These are phyloP conservation scores for Chrysotoxum bicinctum DNA, from an alignment of 2,888 invertebrate species.

Conservation along the genomic window DNA sequence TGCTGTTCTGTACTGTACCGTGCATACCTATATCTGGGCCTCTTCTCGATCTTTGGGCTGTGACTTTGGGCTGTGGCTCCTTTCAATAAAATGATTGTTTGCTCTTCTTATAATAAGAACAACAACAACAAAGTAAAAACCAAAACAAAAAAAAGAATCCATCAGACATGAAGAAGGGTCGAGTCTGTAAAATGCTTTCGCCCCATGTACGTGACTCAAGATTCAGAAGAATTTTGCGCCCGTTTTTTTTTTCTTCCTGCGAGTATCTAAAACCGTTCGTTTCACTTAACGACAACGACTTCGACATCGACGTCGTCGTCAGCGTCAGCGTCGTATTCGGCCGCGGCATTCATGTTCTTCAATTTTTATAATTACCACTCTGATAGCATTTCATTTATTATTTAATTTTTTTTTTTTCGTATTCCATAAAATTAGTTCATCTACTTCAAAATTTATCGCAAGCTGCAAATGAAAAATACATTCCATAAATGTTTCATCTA, in stretches of 20 bases:
- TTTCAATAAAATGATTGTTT: conserved; percentile 59
- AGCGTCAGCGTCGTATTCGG: conserved; percentile 10
- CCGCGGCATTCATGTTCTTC: conserved; percentile 49
- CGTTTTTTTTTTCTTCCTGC: not conserved
- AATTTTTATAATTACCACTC: conserved; percentile 65
- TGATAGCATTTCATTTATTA: conserved; percentile 47
- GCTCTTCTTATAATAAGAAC: not conserved
- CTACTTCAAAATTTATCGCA: conserved; percentile 39
- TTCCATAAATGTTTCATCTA: conserved; percentile 54
- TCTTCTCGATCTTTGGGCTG: conserved; percentile 25
- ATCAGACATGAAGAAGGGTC: conserved; percentile 55
- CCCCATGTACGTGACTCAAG: conserved; percentile 68
- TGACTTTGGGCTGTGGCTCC: not conserved
- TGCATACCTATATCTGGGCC: not conserved
- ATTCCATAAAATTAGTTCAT: conserved; percentile 43
- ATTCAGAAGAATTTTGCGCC: conserved; percentile 34
- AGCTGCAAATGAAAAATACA: conserved; percentile 31
- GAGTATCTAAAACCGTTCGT: conserved; percentile 31
- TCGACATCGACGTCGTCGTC: conserved; percentile 5
- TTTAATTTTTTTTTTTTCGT: conserved; percentile 13
- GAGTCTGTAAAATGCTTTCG: conserved; percentile 65
- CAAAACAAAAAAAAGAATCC: conserved; percentile 2
- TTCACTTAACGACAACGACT: conserved; percentile 4
- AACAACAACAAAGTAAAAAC: conserved; percentile 10
- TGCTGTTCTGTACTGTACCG: conserved; percentile 2